A percentile compares a stretch with the other conserved stretches of the same genome.
These are phyloP conservation scores for Microctonus hyperodae DNA, from an alignment of 2,888 invertebrate species.

Conservation along the genomic window DNA sequence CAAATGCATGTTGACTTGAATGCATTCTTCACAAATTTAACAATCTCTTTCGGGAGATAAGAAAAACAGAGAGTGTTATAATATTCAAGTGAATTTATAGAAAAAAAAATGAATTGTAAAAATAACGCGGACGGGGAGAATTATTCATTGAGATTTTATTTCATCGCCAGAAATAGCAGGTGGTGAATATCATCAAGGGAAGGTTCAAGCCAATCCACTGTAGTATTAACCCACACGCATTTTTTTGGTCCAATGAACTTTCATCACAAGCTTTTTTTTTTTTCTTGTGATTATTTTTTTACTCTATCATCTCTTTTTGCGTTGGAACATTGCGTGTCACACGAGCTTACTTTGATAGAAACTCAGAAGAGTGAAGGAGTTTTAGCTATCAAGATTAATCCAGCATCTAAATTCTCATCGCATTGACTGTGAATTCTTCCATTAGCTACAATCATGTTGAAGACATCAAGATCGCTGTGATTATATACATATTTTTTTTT, in stretches of 20 bases:
- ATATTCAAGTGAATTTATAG: conserved; percentile 15
- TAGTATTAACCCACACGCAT: conserved; percentile 31
- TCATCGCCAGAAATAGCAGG: conserved; percentile 58
- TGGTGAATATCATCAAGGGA: conserved; percentile 49
- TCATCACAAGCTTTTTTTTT: conserved; percentile 16
- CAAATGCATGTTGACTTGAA: conserved; percentile 38
- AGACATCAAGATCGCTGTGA: conserved; percentile 11
- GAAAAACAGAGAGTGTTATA: not conserved
- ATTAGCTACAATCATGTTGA: conserved; percentile 14
- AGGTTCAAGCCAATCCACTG: conserved; percentile 4
- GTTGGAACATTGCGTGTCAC: conserved; percentile 42
- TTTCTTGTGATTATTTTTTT: not conserved
- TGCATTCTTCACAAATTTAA: not conserved
- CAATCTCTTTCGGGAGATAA: conserved; percentile 33
- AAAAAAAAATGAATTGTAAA: not conserved
- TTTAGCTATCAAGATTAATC: conserved; percentile 26
- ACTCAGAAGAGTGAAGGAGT: not conserved
- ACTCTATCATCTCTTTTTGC: conserved; percentile 34
- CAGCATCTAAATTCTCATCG: conserved; percentile 15
- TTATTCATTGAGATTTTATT: conserved; percentile 39
- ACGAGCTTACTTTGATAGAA: no score
- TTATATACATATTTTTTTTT: not conserved
- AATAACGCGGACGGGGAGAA: conserved; percentile 23
- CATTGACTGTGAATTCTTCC: conserved; percentile 14
- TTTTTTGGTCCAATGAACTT: conserved; percentile 60